phyloP scores from a whole-genome alignment of 1,140 invertebrate species.

The silkworm (Bombyx mori) region DNA sequence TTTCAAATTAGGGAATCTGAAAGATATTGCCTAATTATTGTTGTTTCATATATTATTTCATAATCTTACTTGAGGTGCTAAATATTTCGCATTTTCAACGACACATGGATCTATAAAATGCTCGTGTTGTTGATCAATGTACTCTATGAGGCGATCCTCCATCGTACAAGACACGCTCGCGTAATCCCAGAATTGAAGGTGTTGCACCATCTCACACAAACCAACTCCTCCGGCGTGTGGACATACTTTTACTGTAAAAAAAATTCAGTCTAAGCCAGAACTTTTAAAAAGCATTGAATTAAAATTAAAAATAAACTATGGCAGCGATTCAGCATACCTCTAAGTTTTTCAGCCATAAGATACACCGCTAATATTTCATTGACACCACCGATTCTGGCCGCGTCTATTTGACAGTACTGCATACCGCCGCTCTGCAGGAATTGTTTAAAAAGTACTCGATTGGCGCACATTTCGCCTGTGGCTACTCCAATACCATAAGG shows the following conservation, averaged over 20 bases:
- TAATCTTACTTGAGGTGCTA: constrained; percentile 76
- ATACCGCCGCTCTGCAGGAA: constrained; percentile 71
- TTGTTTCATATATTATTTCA: no score
- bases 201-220: constrained; percentile 93
- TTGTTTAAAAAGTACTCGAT: neutral
- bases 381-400: constrained; percentile 87
- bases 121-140: constrained; percentile 91
- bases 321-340: constrained; percentile 60
- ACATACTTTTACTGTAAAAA: constrained; percentile 85
- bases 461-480: constrained; percentile 49
- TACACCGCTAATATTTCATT: constrained; percentile 92
- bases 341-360: constrained; percentile 86
- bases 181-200: constrained; percentile 92
- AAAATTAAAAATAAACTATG: neutral
- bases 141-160: constrained; percentile 85
- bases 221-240: constrained; percentile 95
- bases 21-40: no score
- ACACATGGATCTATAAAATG: constrained; percentile 84
- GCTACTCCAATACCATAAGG: constrained; percentile 87
- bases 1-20: no score
- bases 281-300: neutral
- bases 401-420: constrained; percentile 92
- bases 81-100: constrained; percentile 79
- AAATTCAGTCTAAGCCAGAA: neutral
- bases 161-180: constrained; percentile 79